A percentile compares a stretch with the other conserved stretches of the same genome.
phyloP scores from a whole-genome alignment of 2,888 invertebrate species.

The Nudaria mundana region DNA sequence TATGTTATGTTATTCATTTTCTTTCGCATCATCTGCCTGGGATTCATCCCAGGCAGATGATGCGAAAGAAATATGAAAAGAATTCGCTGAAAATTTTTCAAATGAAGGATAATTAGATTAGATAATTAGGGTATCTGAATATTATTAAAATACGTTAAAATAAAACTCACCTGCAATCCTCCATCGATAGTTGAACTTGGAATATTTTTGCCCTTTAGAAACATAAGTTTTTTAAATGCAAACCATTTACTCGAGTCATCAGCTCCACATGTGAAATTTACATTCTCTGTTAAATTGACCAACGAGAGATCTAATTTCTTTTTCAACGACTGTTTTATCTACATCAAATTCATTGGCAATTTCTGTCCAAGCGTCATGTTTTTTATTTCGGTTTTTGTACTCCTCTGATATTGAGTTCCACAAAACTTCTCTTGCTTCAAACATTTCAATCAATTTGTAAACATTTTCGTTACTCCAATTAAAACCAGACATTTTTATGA shows the following conservation, averaged over 20 bases:
- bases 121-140: constrained; percentile 20
- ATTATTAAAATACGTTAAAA: constrained; percentile 19
- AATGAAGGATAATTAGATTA: constrained; percentile 20
- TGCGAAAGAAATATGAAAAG: constrained; percentile 27
- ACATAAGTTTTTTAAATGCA: constrained; percentile 24
- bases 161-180: constrained; percentile 15
- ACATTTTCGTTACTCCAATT: constrained; percentile 23
- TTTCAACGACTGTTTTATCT: constrained; percentile 18
- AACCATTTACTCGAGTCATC: constrained; percentile 23
- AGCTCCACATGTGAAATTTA: constrained; percentile 18
- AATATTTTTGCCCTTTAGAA: constrained; percentile 19
- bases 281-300: constrained; percentile 17
- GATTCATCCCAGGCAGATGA: constrained; percentile 22
- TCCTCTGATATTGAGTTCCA: constrained; percentile 29
- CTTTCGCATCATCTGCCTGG: too few relatives aligned
- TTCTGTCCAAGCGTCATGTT: constrained; percentile 29
- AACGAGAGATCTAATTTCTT: constrained; percentile 15
- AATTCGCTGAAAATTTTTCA: constrained; percentile 27
- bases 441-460: constrained; percentile 30
- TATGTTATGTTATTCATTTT: too few relatives aligned
- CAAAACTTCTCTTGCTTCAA: constrained; percentile 31
- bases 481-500: constrained; percentile 26
- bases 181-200: constrained; percentile 12
- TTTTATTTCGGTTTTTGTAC: constrained; percentile 31
- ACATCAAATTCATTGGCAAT: constrained; percentile 21